Conservation (phyloP, 1,140 invertebrate genomes). For the Mamestra configurata region DNA sequence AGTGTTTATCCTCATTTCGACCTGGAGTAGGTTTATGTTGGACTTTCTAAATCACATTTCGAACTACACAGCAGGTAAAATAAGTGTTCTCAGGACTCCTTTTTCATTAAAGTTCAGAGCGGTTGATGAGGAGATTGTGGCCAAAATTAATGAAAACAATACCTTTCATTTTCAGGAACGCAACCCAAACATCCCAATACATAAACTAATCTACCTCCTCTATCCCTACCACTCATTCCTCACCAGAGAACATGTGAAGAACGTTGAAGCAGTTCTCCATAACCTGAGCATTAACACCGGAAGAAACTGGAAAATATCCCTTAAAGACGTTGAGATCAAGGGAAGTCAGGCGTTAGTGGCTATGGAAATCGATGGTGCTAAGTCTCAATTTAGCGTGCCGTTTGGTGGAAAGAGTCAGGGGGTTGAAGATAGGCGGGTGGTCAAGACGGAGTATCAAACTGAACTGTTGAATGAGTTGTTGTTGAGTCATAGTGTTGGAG, state of each 20-base stretch:
- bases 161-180: constrained; percentile 89
- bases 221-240: constrained; percentile 96
- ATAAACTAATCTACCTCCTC: constrained; percentile 91
- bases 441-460: constrained; percentile 94
- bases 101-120: too few relatives aligned
- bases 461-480: constrained; percentile 93
- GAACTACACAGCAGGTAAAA: too few relatives aligned
- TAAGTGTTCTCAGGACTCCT: too few relatives aligned
- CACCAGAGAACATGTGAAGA: constrained; percentile 91
- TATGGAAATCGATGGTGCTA: constrained; percentile 74
- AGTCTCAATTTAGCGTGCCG: constrained; percentile 80
- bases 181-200: constrained; percentile 90
- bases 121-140: too few relatives aligned
- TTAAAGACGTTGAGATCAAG: constrained; percentile 69
- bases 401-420: constrained; percentile 67
- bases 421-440: constrained; percentile 78
- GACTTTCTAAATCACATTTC: too few relatives aligned
- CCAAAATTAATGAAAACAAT: neutral
- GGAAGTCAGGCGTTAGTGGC: constrained; percentile 72
- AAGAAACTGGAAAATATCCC: constrained; percentile 68
- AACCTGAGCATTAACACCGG: constrained; percentile 88
- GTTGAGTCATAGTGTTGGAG: constrained; percentile 92
- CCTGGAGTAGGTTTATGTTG: too few relatives aligned
- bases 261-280: constrained; percentile 91
- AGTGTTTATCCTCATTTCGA: too few relatives aligned